Conservation (phyloP, 2,113 vertebrate genomes). For the Hypocryptadius cinnamomeus region DNA sequence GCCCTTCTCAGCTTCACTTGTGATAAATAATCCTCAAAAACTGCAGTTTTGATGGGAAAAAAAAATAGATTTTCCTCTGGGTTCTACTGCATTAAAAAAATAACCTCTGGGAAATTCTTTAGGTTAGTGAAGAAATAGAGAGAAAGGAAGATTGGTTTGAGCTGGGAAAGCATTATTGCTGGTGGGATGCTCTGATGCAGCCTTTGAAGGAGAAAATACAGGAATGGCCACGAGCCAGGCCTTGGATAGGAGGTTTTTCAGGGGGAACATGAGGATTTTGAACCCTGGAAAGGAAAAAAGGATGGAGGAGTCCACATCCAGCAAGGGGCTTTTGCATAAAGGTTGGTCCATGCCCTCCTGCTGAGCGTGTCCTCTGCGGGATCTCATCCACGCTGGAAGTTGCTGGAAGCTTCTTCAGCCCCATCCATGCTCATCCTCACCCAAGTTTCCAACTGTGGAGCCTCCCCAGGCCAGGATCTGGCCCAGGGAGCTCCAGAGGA, state of each 20-base stretch:
- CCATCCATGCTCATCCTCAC: not conserved
- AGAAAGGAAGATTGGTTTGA: not conserved
- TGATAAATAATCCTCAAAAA: not conserved
- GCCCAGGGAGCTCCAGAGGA: not conserved
- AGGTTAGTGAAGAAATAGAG: not conserved
- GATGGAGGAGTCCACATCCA: not conserved
- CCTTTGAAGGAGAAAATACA: not conserved
- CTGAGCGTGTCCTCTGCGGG: not conserved
- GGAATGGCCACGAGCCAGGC: not conserved
- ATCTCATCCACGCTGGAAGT: not conserved
- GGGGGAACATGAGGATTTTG: not conserved
- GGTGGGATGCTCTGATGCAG: not conserved
- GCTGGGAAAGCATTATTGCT: not conserved
- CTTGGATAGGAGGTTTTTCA: not conserved
- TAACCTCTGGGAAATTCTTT: not conserved
- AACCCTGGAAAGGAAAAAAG: not conserved
- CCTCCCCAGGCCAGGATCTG: not conserved
- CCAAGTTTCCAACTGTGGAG: accelerated
- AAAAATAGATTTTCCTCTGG: not conserved
- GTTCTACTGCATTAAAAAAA: not conserved
- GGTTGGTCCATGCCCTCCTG: not conserved
- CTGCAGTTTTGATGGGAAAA: accelerated
- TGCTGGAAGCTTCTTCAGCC: not conserved
- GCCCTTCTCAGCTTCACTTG: not conserved
- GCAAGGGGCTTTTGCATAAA: not conserved